A percentile compares a stretch with the other conserved stretches of the same genome.
Evolutionary conservation across 2,113 vertebrate species (phyloP).

Genomic region (Vidua chalybeata): DNA sequence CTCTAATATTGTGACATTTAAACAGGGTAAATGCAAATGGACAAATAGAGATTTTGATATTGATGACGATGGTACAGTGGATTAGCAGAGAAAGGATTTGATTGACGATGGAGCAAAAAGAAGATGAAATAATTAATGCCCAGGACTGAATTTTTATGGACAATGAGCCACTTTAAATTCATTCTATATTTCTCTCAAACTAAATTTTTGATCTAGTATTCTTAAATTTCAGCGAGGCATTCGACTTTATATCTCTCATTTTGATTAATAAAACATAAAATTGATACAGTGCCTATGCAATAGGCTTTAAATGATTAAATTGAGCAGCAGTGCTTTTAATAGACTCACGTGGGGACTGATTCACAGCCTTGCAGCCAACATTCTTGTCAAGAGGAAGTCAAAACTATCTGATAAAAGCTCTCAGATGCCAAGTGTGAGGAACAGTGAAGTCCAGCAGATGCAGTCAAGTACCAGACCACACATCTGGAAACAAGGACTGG

Average conservation of each 20-base stretch:
- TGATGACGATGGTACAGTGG: not conserved
- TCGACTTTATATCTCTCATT: constrained; percentile 5
- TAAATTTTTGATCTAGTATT: constrained; percentile 6
- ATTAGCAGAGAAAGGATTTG: constrained; percentile 2
- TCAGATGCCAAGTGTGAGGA: not conserved
- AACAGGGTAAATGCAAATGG: not conserved
- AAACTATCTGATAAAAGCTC: not conserved
- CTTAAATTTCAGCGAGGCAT: not conserved
- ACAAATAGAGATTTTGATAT: not conserved
- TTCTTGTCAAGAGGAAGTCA: not conserved
- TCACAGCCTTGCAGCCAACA: not conserved
- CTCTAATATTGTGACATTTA: constrained; percentile 4
- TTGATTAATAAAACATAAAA: constrained; percentile 43
- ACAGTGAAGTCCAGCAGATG: not conserved
- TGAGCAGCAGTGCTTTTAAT: not conserved
- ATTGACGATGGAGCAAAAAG: not conserved
- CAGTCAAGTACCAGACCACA: not conserved
- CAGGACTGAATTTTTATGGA: not conserved
- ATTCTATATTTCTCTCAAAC: not conserved
- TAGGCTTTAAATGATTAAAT: not conserved
- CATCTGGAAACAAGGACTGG: not conserved
- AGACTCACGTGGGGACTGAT: not conserved
- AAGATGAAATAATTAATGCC: constrained; percentile 35
- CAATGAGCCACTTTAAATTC: constrained; percentile 1
- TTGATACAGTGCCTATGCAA: not conserved